phyloP scores from a whole-genome alignment of 1,140 invertebrate genomes.

The Bacillus rossius region DNA sequence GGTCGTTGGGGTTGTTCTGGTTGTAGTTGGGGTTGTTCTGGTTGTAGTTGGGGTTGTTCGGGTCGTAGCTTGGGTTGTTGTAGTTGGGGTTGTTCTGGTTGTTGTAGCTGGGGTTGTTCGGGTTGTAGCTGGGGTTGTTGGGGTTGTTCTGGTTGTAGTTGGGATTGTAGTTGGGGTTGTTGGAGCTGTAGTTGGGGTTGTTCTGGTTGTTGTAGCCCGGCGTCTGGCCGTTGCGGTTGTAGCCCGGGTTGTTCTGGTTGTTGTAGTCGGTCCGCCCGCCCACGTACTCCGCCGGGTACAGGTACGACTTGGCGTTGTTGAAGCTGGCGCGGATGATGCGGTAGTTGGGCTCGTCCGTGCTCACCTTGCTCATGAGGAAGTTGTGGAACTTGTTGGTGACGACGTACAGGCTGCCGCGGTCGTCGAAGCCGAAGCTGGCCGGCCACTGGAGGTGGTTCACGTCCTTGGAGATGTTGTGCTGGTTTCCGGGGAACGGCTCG shows the following conservation, averaged over 20 bases:
- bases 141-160: not conserved
- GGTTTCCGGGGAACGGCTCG: constrained; percentile 38
- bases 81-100: no score
- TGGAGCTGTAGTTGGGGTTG: not conserved
- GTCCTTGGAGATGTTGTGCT: constrained; percentile 57
- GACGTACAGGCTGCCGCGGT: constrained; percentile 55
- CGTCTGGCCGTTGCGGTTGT: not conserved
- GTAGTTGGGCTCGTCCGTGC: constrained; percentile 50
- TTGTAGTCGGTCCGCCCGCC: not conserved
- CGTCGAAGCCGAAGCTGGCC: constrained; percentile 61
- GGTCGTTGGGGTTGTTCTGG: no score
- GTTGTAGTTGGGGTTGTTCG: no score
- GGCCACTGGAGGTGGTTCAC: constrained; percentile 62
- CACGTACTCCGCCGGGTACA: constrained; percentile 38
- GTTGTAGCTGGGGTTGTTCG: no score
- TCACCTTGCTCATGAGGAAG: constrained; percentile 49
- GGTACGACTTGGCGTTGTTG: constrained; percentile 54
- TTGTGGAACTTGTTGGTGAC: constrained; percentile 60
- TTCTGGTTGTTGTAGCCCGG: not conserved
- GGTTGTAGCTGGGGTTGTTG: no score
- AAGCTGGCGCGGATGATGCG: constrained; percentile 48
- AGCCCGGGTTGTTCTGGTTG: not conserved
- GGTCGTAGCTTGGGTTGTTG: no score
- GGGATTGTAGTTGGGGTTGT: not conserved
- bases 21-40: no score